A percentile compares a stretch with the other conserved stretches of the same genome.
Evolutionary conservation across 2,888 invertebrate genomes (phyloP).

Genomic region (Blomia tropicalis): DNA sequence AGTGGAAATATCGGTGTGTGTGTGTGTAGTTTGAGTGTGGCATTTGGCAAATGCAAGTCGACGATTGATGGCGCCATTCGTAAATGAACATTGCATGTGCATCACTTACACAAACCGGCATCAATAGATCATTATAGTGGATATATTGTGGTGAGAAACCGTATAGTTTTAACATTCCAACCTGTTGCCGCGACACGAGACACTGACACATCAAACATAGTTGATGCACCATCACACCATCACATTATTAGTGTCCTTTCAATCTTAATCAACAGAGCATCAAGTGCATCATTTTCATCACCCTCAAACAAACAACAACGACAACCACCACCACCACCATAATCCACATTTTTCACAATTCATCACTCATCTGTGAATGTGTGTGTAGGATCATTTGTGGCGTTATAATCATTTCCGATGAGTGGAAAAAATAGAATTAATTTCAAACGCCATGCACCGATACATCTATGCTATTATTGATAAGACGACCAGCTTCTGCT

Average conservation of each 20-base stretch:
- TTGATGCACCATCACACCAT: no score
- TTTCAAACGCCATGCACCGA: conserved; percentile 28
- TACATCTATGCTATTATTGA: conserved; percentile 29
- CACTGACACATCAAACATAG: neutral
- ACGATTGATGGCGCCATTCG: no score
- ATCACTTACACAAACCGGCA: no score
- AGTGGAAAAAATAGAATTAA: no score
- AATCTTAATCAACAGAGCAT: neutral
- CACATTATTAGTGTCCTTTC: neutral
- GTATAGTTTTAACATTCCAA: no score
- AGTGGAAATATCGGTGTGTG: no score
- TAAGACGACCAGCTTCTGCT: conserved; percentile 28
- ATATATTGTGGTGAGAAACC: no score
- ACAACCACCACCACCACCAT: neutral
- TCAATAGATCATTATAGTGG: no score
- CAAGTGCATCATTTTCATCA: neutral
- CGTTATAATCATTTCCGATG: no score
- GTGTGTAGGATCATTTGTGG: no score
- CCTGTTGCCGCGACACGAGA: neutral
- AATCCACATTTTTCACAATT: neutral
- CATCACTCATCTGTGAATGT: neutral
- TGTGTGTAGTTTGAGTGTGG: neutral
- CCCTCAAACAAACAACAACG: neutral
- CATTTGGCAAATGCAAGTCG: neutral
- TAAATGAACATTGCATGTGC: neutral